Evolutionary conservation across 2,113 vertebrate genomes (phyloP).

Genomic region (Oreotrochilus melanogaster): DNA sequence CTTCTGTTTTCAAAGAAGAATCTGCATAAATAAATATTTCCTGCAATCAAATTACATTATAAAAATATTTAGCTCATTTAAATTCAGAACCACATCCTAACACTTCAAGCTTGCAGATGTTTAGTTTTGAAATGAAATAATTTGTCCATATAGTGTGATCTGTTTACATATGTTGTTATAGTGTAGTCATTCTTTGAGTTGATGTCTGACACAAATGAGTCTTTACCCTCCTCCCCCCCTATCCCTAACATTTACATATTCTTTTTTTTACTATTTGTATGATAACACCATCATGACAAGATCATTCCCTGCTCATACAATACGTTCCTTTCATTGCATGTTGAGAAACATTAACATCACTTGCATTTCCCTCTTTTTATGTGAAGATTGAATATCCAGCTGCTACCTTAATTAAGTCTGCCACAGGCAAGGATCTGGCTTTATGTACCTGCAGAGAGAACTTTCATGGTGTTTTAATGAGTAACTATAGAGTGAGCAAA

Average conservation of each 20-base stretch:
- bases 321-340: neutral
- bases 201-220: neutral
- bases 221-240: neutral
- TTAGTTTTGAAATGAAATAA: slow-evolving; percentile 21
- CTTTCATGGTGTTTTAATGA: slow-evolving; percentile 73
- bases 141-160: neutral
- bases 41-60: neutral
- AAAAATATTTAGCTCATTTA: slow-evolving; percentile 28
- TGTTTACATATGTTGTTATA: slow-evolving; percentile 6
- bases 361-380: slow-evolving; percentile 64
- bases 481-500: slow-evolving; percentile 62
- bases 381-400: slow-evolving; percentile 69
- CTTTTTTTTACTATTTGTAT: neutral
- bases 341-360: slow-evolving; percentile 38
- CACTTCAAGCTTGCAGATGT: slow-evolving; percentile 27
- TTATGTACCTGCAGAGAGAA: slow-evolving; percentile 76
- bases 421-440: slow-evolving; percentile 74
- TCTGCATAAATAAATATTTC: slow-evolving; percentile 1
- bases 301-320: neutral
- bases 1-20: neutral
- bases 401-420: slow-evolving; percentile 78
- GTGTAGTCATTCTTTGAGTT: slow-evolving; percentile 34
- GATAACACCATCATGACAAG: slow-evolving; percentile 3
- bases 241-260: neutral
- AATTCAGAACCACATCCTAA: slow-evolving; percentile 3